Evolutionary conservation across 1,140 invertebrate genomes (phyloP).

Genomic region (Drosophila trapezifrons): DNA sequence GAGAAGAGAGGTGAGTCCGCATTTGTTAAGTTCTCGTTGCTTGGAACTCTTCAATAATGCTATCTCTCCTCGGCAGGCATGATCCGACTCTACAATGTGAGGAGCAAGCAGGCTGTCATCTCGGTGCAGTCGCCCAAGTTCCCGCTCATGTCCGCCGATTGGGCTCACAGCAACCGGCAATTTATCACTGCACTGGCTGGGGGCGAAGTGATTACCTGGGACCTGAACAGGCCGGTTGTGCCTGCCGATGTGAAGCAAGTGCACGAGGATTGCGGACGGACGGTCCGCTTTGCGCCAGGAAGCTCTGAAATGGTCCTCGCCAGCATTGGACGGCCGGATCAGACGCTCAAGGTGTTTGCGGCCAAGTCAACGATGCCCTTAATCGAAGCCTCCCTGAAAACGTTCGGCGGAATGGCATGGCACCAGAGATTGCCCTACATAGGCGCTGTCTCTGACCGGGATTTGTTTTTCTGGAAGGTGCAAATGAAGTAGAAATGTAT

Average conservation of each 20-base stretch:
- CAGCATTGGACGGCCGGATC: constrained; percentile 86
- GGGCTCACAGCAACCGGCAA: constrained; percentile 87
- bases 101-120: constrained; percentile 88
- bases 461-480: constrained; percentile 88
- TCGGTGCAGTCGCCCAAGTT: constrained; percentile 88
- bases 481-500: constrained; percentile 85
- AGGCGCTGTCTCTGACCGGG: constrained; percentile 87
- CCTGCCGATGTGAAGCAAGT: constrained; percentile 86
- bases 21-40: rapidly evolving
- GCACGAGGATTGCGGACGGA: constrained; percentile 86
- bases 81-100: constrained; percentile 90
- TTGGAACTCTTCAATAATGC: rapidly evolving
- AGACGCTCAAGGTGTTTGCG: constrained; percentile 86
- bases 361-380: constrained; percentile 86
- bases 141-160: constrained; percentile 89
- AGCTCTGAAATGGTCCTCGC: constrained; percentile 86
- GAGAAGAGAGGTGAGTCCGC: constrained; percentile 88
- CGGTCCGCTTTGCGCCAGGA: constrained; percentile 85
- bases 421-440: constrained; percentile 87
- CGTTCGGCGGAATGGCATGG: constrained; percentile 87
- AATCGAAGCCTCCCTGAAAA: constrained; percentile 85
- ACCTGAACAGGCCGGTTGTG: constrained; percentile 86
- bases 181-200: constrained; percentile 87
- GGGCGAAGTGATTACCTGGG: constrained; percentile 88
- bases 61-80: constrained; percentile 62